Base-by-base conservation (phyloP, 2,888 invertebrate genomes). In the Drosophila mimetica region DNA sequence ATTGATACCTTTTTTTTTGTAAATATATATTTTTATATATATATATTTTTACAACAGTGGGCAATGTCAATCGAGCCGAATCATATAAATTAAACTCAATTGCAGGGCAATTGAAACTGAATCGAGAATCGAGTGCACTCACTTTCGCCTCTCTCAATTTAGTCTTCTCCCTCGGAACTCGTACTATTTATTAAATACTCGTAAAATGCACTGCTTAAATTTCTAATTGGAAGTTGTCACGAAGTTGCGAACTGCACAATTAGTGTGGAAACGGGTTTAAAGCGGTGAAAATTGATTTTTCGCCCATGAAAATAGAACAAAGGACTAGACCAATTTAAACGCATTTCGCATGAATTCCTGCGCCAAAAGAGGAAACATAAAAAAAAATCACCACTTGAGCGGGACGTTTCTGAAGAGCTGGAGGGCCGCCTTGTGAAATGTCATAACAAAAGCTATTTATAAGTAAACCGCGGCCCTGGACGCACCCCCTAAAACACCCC, bases 391-490 rank as follows among this genome's bases (percentile, higher is more conserved):
- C n/a, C 60, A 63, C 48, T 65, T 30, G n/a, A 44, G 18, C 42
- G 36, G 39, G 44, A 64, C 44, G 46, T 51, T 30, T 18, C 9
- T 30, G 13, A 6, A 8, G 14, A 14, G 16, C 11, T 30, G 20
- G 1, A 13, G 37, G 22, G 39, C n/a, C 34, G 6, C 30, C 47
- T 58, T 59, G 30, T 28, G 28, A 80, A 85, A 83, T 86, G 86
- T 86, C 86, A 81, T 73, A 86, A 79, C 86, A 83, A 86, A 86
- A 71, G 77, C 77, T 81, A 86, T 81, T 81, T 81, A 65, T 86
- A 81, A 75, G 53, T 70, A 70, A 64, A 57, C 61, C 71, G 77
- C 77, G 61, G 63, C 75, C 66, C 39, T 85, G 82, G 66, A 70
- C 18, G 8, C 52, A 36, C 14, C 20, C 30, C 14, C 20, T 25